Evolutionary conservation across 2,797 vertebrate genomes (phyloP), one percentile per base, ranked within the genome.

Genomic region (Aplochiton taeniatus): DNA sequence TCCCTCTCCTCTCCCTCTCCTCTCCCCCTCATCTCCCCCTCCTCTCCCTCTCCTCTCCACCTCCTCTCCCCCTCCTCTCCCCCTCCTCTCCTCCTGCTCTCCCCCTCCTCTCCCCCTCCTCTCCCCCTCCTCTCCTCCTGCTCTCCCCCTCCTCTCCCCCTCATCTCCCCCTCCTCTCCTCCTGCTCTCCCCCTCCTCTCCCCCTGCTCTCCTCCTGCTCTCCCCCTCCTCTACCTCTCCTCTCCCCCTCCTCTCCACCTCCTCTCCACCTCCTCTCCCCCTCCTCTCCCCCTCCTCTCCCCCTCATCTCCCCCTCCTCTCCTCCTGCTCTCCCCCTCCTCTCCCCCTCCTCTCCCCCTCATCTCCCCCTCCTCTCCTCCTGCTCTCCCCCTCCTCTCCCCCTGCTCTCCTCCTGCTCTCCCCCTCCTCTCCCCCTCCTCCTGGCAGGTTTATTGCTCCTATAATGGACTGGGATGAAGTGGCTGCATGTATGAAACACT

Each of bases 381-480:
- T n/a, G n/a, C n/a, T n/a, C n/a, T n/a, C n/a, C n/a, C n/a, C n/a
- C n/a, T n/a, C n/a, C n/a, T n/a, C n/a, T n/a, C n/a, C n/a, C n/a
- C n/a, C n/a, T n/a, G n/a, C n/a, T n/a, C n/a, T n/a, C n/a, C n/a
- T n/a, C n/a, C n/a, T n/a, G n/a, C n/a, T n/a, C n/a, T n/a, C n/a
- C n/a, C n/a, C n/a, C n/a, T 43, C 73, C 10, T 46, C 70, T 31
- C 31, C 31, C 31, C 31, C 31, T 31, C 54, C 63, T 63, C 48
- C 55, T 65, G 80, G 57, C 82, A 81, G 75, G 48, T 86, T 88
- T 85, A 90, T 82, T 65, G 78, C 71, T 63, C 65, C 65, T 77
- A 82, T 89, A 88, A 88, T 87, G 65, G 77, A 80, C 76, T 69
- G 65, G 51, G 43, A 72, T 80, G 78, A 83, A 83, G 76, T 72